Conservation (phyloP, 92 coral and sea anemone genomes). For the Palythoa grandiflora region DNA sequence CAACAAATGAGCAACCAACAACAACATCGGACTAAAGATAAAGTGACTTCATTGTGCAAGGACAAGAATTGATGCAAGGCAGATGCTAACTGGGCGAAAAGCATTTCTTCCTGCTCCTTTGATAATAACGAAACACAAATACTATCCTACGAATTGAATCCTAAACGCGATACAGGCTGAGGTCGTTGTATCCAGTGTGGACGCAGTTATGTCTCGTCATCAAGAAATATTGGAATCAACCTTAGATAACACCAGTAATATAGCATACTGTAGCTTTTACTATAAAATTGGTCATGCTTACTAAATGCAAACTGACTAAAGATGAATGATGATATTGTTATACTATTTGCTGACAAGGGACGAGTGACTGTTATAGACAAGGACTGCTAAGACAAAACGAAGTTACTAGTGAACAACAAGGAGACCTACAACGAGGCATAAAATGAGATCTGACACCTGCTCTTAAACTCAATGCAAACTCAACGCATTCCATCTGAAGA, state of each 20-base stretch:
- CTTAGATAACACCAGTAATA: slow-evolving; percentile 46
- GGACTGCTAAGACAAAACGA: slow-evolving; percentile 27
- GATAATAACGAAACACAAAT: slow-evolving; percentile 47
- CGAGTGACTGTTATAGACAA: slow-evolving; percentile 38
- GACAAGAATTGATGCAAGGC: slow-evolving; percentile 50
- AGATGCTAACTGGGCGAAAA: slow-evolving; percentile 54
- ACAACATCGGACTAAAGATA: slow-evolving; percentile 38
- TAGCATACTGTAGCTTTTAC: slow-evolving; percentile 40
- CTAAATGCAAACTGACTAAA: slow-evolving; percentile 43
- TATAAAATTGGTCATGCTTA: slow-evolving; percentile 11
- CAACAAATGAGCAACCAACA: slow-evolving; percentile 62
- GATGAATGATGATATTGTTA: slow-evolving; percentile 45
- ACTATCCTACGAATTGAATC: slow-evolving; percentile 42
- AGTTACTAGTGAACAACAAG: slow-evolving; percentile 24
- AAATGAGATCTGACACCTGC: slow-evolving; percentile 57
- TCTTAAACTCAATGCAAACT: slow-evolving; percentile 36
- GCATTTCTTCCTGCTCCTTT: slow-evolving; percentile 49
- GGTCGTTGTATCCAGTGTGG: slow-evolving; percentile 54
- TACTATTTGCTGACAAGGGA: slow-evolving; percentile 54
- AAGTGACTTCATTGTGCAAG: slow-evolving; percentile 35
- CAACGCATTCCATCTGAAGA: slow-evolving; percentile 41
- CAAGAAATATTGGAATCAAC: slow-evolving; percentile 21
- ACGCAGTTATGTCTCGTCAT: slow-evolving; percentile 52
- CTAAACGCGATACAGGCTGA: slow-evolving; percentile 50
- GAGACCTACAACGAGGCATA: slow-evolving; percentile 40